Base-by-base conservation (phyloP, 2,888 invertebrate genomes). In the Penaeus monodon region DNA sequence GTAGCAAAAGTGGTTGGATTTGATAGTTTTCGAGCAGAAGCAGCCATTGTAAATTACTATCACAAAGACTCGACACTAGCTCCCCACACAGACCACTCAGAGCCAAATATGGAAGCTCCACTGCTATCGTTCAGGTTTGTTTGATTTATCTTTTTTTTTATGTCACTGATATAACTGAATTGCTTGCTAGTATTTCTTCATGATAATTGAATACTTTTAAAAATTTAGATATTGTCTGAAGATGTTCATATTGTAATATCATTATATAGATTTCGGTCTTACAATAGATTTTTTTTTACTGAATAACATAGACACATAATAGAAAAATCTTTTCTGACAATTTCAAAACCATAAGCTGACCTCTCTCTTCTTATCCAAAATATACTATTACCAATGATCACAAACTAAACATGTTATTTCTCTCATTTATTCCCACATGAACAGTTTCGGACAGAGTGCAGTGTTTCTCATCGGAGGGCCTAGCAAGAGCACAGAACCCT, bases 11-110 rank as follows among this genome's bases (percentile, higher is more conserved):
- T 92, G 38, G 91, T 96, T 38, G 94, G 85, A 73, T 63, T 44
- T 82, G n/a, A 80, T 22, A 92, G 94, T 81, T 97, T 96, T 92
- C 93, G 92, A 85, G 95, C 98, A 0, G 96, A 99, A 93, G 99
- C 99, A 27, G 98, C 97, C 0, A 99, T 99, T 91, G 95, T 99
- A 0, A 99, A 99, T 93, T 99, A 96, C 92, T 99, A 99, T 92
- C 96, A 97, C 91, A 94, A 96, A 93, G 96, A 97, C 91, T 97
- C 98, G 0, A 97, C 97, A 3, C 93, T 99, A 65, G 96, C 97
- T 2, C 97, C 97, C 0, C 99, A 99, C 92, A 97, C 97, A 0
- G 99, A 99, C 93, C 96, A 97, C 92, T 99, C 99, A 0, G 99
- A 99, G 93, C 93, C 95, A 1, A 96, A 97, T 93, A 93, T 95